Evolutionary conservation across 2,888 invertebrate genomes (phyloP), one percentile per base, ranked within the genome.

Genomic region (Aphidoletes aphidimyza): DNA sequence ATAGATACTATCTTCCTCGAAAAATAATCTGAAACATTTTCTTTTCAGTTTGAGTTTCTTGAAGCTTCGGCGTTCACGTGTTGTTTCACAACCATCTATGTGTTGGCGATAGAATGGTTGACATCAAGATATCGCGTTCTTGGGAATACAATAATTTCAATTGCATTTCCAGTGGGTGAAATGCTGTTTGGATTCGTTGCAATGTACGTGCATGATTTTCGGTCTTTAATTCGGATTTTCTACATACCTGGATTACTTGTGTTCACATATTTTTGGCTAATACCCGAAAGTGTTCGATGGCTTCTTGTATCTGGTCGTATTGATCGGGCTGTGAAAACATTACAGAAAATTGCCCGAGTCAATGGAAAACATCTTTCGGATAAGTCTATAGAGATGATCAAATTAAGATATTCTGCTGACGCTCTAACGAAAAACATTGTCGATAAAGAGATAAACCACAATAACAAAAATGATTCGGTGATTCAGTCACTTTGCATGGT

Each of bases 261-360:
- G 86, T 89, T 95, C 78, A 89, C 92, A 14, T 94, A 94, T 88
- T 92, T 93, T 87, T 92, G 94, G 91, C 88, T 94, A 83, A 88
- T 94, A 37, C 94, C 94, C 37, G 95, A 95, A 90, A 95, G 94
- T 86, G 91, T 93, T 83, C 92, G 96, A 87, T 96, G 96, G 96
- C 91, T 95, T 84, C 90, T 95, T 84, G 92, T 93, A 14, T 92
- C 92, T 85, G 92, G 92, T 1, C 90, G 92, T 85, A 89, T 90
- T 19, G 90, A 91, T 0, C 91, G 92, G 54, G 93, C 94, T 0
- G 92, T 92, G 84, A 88, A 88, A 3, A 92, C 94, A 26, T 89
- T 94, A 17, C 90, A 91, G 19, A 92, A 91, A 87, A 93, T 94
- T 0, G 93, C 94, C 0, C 89, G 89, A 84, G 91, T 93, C 85